Evolutionary conservation across 2,113 vertebrate species (phyloP), one percentile per base, ranked within the genome.

Genomic region (Aepyceros melampus): DNA sequence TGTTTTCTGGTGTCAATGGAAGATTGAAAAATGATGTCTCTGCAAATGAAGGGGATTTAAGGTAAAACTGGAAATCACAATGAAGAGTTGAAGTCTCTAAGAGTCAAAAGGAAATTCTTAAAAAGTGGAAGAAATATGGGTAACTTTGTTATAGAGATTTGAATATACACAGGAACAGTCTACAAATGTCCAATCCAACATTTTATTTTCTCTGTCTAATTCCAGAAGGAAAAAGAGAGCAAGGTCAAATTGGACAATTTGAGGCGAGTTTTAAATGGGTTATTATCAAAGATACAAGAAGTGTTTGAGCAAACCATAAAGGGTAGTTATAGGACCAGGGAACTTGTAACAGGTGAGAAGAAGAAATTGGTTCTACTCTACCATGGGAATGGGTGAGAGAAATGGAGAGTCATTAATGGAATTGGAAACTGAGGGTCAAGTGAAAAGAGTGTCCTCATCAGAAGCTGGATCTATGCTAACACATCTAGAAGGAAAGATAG

Each of bases 131-230:
- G 43, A 95, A 97, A 40, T 62, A 92, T 88, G 79, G 93, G 74
- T 36, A 91, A 43, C 60, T 97, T 97, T 98, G 82, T 79, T 82
- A 71, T 93, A 92, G 89, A 97, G 92, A 97, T 97, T 81, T 64
- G 79, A 91, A 89, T 84, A 93, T 58, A 55, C 84, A 1, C 29
- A 84, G 7, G 94, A 94, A 64, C 89, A 88, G 90, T 97, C 91
- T 43, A 2, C 13, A 94, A 25, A 96, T 82, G 93, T 88, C 43
- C 58, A 55, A 55, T 31, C 31, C 47, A 15, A n/a, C 15, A 45
- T 7, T 87, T 83, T 60, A 2, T 85, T 47, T 84, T 74, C 23
- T 53, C 11, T 67, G 15, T 86, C 21, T 27, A 74, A 29, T 31
- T 74, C 13, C 40, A 49, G 25, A 43, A 93, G 19, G 29, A 40